Conservation (phyloP, 2,797 vertebrate genomes). For the Melanotaenia boesemani region DNA sequence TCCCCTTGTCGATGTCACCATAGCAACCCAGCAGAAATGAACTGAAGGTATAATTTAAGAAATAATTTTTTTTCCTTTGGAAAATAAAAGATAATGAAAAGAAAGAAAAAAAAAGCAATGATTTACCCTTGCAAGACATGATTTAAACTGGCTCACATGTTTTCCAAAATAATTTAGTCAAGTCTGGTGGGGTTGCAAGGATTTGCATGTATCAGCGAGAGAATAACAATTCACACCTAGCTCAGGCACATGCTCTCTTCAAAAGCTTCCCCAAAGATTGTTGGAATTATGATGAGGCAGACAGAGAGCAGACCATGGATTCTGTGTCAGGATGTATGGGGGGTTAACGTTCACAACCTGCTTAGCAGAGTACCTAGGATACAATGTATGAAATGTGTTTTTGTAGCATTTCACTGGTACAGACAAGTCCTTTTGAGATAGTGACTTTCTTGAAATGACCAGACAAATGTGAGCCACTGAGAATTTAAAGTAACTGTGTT, state of each 20-base stretch:
- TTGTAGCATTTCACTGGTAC: background rate
- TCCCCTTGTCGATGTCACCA: conserved; percentile 57
- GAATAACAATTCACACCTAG: conserved; percentile 64
- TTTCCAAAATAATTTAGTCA: conserved; percentile 66
- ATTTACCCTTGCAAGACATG: conserved; percentile 46
- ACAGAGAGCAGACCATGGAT: conserved; percentile 42
- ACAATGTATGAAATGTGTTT: background rate
- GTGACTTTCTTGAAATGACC: background rate
- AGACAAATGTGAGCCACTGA: background rate
- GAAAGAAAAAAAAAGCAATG: background rate
- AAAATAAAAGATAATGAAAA: too few species aligned
- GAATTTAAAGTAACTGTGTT: background rate
- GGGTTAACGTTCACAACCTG: conserved; percentile 38
- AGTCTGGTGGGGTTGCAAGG: conserved; percentile 61
- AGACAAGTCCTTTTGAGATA: background rate
- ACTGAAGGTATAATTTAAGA: conserved; percentile 55
- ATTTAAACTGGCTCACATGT: conserved; percentile 60
- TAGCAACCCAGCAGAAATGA: conserved; percentile 61
- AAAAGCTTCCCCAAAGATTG: conserved; percentile 59
- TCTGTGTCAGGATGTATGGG: conserved; percentile 54
- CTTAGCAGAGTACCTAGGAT: conserved; percentile 25
- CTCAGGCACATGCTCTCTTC: conserved; percentile 45
- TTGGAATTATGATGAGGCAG: conserved; percentile 40
- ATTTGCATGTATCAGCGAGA: conserved; percentile 68
- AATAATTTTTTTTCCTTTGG: conserved; percentile 32